Conservation (phyloP, 1,140 invertebrate species). For the Dysdera silvatica region DNA sequence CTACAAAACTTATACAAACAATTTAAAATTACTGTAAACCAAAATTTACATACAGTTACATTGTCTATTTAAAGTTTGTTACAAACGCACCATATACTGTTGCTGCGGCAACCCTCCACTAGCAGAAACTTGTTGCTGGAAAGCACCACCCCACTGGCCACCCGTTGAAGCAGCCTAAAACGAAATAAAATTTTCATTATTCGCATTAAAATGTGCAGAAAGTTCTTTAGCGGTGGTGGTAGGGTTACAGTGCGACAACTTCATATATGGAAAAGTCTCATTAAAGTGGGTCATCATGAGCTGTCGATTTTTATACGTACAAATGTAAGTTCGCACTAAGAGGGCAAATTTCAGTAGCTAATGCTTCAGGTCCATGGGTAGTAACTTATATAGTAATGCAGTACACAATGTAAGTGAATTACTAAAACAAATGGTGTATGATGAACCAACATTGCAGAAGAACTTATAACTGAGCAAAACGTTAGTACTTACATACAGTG, state of each 20-base stretch:
- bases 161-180: neutral
- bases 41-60: neutral
- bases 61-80: neutral
- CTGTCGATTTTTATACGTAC: conserved; percentile 1
- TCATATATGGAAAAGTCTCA: neutral
- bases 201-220: neutral
- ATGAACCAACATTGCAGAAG: no score
- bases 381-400: no score
- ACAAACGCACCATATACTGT: neutral
- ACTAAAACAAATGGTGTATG: no score
- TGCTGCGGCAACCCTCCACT: conserved; percentile 3
- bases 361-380: no score
- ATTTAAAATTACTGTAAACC: neutral
- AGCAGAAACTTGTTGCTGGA: conserved; percentile 12
- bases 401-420: no score
- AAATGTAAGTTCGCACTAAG: no score
- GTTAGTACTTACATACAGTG: no score
- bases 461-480: no score
- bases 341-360: no score
- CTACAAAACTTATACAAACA: neutral
- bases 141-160: conserved; percentile 24
- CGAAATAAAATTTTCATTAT: neutral
- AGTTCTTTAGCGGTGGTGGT: neutral
- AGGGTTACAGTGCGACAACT: conserved; percentile 1
- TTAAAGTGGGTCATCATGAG: no score